Base-by-base conservation (phyloP, 2,888 invertebrate species). In the Copidosoma aretas region DNA sequence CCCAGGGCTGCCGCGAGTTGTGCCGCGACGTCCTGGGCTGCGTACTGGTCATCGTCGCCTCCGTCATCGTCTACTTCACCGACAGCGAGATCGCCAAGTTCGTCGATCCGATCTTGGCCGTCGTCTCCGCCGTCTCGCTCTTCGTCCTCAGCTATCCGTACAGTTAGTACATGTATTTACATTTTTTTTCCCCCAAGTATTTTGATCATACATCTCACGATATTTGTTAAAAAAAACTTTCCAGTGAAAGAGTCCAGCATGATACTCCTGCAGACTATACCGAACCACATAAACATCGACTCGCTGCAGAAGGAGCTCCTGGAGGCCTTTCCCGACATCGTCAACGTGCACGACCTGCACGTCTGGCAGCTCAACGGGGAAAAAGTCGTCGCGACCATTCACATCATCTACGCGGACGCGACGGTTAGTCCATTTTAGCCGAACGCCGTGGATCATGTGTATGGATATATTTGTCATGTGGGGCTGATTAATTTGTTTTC, bases 211-310 rank as follows among this genome's bases (percentile, higher is more conserved):
- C 62, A 17, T 10, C 73, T 59, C 51, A 21, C 76, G 60, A 73
- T 71, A 12, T 46, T 46, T 46, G 32, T 8, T n/a, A n/a, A n/a
- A n/a, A n/a, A n/a, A n/a, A n/a, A 41, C 41, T 75, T 84, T 84
- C 52, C 85, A 95, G 95, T 96, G 89, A 93, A 93, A 75, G 93
- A 95, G 82, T 94, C 95, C 15, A 92, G 94, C 5, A 84, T 94
- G 65, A 94, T 97, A 77, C 87, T 97, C 0, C 87, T 97, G 22
- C 96, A 97, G 85, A 97, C 96, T 1, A 95, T 97, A 68, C 97
- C 97, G 0, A 93, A 91, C 75, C 92, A 94, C 17, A 91, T 97
- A 73, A 91, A 95, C 78, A 91, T 94, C 54, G 88, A 89, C 73
- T 86, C 87, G 12, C 86, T 94, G 71, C 89, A 90, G 74, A 85